These are phyloP conservation scores for Temnothorax rugatulus DNA, from an alignment of 2,888 invertebrate species.

Conservation along the genomic window DNA sequence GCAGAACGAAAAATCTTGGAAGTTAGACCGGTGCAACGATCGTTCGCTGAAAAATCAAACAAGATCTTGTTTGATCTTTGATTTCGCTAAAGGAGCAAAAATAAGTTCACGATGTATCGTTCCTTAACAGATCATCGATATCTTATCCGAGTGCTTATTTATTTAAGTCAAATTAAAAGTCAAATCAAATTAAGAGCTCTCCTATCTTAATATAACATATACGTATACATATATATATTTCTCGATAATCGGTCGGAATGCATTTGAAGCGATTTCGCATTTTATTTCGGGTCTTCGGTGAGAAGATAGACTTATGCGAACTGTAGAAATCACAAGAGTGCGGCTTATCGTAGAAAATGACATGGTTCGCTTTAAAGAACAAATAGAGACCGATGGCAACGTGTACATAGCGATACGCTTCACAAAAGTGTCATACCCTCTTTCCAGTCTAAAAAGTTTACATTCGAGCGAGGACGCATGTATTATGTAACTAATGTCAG, in stretches of 20 bases:
- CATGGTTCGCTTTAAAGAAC: slow-evolving; percentile 10
- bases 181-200: neutral
- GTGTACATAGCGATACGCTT: slow-evolving; percentile 14
- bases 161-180: slow-evolving; percentile 2
- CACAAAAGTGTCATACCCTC: neutral
- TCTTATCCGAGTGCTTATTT: slow-evolving; percentile 1
- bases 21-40: neutral
- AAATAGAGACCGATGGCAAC: slow-evolving; percentile 3
- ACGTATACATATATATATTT: neutral
- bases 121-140: neutral
- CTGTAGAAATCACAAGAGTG: neutral
- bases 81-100: neutral
- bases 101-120: neutral
- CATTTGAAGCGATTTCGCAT: neutral
- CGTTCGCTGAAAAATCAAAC: neutral
- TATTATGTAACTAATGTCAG: slow-evolving; percentile 26
- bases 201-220: neutral
- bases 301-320: neutral
- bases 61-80: slow-evolving; percentile 15
- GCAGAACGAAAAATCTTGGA: neutral
- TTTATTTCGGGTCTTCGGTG: neutral
- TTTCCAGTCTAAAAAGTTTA: slow-evolving; percentile 29
- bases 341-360: slow-evolving; percentile 32
- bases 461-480: neutral
- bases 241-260: neutral